Evolutionary conservation across 2,888 invertebrate genomes (phyloP).

Genomic region (Caradrina kadenii): DNA sequence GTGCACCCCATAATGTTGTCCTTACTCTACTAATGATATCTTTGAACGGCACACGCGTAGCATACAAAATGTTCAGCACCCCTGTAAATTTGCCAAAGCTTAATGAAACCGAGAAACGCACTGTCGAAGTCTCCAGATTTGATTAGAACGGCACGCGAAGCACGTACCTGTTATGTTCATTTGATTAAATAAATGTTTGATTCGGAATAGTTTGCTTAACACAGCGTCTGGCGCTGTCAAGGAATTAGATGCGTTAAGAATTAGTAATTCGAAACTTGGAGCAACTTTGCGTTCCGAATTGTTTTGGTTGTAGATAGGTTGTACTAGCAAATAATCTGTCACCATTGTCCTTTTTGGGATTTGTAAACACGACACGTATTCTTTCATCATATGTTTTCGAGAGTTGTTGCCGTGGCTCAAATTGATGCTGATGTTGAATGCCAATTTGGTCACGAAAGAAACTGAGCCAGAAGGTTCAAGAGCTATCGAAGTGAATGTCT

Average conservation of each 20-base stretch:
- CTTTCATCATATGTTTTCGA: conserved; percentile 53
- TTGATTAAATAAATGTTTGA: conserved; percentile 81
- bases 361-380: conserved; percentile 53
- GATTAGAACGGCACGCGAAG: conserved; percentile 77
- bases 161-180: conserved; percentile 82
- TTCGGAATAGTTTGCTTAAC: conserved; percentile 72
- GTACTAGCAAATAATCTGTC: conserved; percentile 42
- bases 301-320: conserved; percentile 30
- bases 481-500: too few relatives aligned
- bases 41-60: conserved; percentile 68
- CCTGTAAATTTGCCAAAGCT: conserved; percentile 68
- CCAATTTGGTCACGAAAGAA: conserved; percentile 28
- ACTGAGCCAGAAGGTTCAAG: conserved; percentile 28
- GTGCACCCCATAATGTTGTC: conserved; percentile 69
- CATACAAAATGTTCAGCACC: conserved; percentile 63
- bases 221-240: conserved; percentile 58
- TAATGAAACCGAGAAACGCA: conserved; percentile 66
- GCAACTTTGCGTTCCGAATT: conserved; percentile 21
- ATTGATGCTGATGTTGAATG: conserved; percentile 46
- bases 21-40: conserved; percentile 74
- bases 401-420: conserved; percentile 48
- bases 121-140: conserved; percentile 77
- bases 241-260: conserved; percentile 71
- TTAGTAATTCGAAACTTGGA: conserved; percentile 65
- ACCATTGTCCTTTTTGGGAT: conserved; percentile 45